phyloP scores from a whole-genome alignment of 2,113 vertebrate genomes.

The Plestiodon gilberti region DNA sequence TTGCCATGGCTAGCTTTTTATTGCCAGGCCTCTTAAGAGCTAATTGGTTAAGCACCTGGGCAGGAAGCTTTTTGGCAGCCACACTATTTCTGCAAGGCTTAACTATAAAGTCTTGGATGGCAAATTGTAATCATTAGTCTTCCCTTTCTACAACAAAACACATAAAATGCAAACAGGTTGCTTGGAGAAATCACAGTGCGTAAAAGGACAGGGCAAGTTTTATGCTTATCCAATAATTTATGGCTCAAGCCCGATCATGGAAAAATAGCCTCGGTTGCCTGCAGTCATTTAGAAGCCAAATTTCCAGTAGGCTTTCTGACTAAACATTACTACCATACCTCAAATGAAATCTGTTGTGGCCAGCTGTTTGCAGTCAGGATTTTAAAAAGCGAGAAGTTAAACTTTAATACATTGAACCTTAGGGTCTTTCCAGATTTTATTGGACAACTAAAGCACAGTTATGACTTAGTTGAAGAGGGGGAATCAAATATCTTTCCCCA shows the following conservation, averaged over 20 bases:
- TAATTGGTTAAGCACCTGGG: constrained; percentile 86
- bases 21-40: constrained; percentile 77
- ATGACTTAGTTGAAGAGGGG: constrained; percentile 5
- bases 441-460: constrained; percentile 5
- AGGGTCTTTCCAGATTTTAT: constrained; percentile 26
- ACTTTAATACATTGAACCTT: constrained; percentile 21
- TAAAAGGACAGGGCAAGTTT: constrained; percentile 63
- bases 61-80: constrained; percentile 81
- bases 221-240: constrained; percentile 67
- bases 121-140: constrained; percentile 81
- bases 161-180: constrained; percentile 70
- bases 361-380: background rate
- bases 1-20: constrained; percentile 74
- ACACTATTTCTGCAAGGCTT: constrained; percentile 77
- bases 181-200: constrained; percentile 59
- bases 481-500: background rate
- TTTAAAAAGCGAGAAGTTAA: constrained; percentile 33
- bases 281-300: constrained; percentile 57
- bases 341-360: constrained; percentile 22
- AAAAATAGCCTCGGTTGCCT: constrained; percentile 46
- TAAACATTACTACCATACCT: constrained; percentile 62
- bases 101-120: constrained; percentile 81
- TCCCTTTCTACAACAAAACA: constrained; percentile 73
- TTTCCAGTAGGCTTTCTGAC: constrained; percentile 66
- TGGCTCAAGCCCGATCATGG: constrained; percentile 61